Percentiles rank a stretch among this genome's conserved stretches.
Conservation (phyloP, 2,113 vertebrate genomes). For the Ovis canadensis region DNA sequence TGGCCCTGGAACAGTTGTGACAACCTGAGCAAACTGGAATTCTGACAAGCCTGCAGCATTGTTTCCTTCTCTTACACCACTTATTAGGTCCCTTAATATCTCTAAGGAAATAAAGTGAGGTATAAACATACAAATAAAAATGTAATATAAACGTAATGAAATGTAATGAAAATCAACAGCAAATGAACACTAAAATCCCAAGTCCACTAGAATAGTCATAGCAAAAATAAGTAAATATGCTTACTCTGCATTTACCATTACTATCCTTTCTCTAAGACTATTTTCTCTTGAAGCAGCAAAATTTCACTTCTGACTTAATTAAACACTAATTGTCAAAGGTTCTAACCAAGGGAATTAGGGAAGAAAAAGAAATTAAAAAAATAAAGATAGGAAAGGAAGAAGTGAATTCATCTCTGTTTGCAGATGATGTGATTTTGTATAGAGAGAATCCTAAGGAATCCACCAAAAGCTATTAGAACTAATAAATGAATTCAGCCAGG, state of each 20-base stretch:
- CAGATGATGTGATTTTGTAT: neutral
- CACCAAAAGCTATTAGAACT: neutral
- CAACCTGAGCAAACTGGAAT: constrained; percentile 40
- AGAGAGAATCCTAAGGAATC: neutral
- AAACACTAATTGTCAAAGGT: neutral
- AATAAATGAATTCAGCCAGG: neutral
- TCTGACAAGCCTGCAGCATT: neutral
- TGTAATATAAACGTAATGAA: neutral
- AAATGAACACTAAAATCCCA: neutral
- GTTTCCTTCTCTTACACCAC: neutral
- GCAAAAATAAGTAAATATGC: neutral
- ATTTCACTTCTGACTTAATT: neutral
- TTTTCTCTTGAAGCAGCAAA: neutral
- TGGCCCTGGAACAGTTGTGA: neutral
- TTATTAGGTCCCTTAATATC: neutral
- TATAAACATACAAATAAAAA: neutral
- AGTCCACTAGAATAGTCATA: neutral
- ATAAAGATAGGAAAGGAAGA: neutral
- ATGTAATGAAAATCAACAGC: neutral
- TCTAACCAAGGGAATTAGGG: neutral
- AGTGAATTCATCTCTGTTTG: neutral
- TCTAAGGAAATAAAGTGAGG: neutral
- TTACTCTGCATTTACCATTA: neutral
- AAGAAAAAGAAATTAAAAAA: neutral
- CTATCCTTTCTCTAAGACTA: neutral